These are phyloP conservation scores for Parotocinclus haroldoi DNA, from an alignment of 2,797 vertebrate species.

Conservation along the genomic window DNA sequence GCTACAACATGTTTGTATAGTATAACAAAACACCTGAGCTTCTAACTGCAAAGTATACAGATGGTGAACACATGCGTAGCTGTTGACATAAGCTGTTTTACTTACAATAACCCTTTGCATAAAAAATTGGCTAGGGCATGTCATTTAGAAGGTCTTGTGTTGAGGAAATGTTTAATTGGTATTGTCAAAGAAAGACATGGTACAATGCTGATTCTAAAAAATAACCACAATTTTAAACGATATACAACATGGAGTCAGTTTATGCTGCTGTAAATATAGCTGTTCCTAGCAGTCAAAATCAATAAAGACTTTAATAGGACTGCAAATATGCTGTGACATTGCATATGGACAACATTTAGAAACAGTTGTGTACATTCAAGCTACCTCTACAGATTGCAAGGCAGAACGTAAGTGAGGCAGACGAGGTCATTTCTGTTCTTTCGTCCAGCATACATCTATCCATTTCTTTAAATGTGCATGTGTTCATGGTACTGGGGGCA, in stretches of 20 bases:
- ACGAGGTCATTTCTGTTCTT: constrained; percentile 29
- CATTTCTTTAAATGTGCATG: constrained; percentile 33
- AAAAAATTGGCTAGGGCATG: not conserved
- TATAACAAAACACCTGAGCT: constrained; percentile 26
- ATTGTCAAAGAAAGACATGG: not conserved
- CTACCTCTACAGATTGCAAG: not conserved
- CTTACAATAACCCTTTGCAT: constrained; percentile 8
- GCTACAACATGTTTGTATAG: not conserved
- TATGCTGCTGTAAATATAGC: not conserved
- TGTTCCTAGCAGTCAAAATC: constrained; percentile 8
- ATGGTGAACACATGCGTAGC: constrained; percentile 33
- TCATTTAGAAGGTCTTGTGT: not conserved
- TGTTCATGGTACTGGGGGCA: not conserved
- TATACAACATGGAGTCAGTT: not conserved
- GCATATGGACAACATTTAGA: constrained; percentile 30
- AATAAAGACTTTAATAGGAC: constrained; percentile 17
- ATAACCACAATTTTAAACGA: not conserved
- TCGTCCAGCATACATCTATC: constrained; percentile 40
- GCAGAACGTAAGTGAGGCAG: constrained; percentile 21
- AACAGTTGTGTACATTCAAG: constrained; percentile 16
- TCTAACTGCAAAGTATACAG: constrained; percentile 4
- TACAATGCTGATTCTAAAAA: not conserved
- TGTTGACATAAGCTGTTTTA: constrained; percentile 21
- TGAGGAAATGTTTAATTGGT: not conserved
- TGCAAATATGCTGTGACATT: constrained; percentile 10